phyloP scores from a whole-genome alignment of 1,140 invertebrate genomes.

The Aphaenogaster ashmeadi region DNA sequence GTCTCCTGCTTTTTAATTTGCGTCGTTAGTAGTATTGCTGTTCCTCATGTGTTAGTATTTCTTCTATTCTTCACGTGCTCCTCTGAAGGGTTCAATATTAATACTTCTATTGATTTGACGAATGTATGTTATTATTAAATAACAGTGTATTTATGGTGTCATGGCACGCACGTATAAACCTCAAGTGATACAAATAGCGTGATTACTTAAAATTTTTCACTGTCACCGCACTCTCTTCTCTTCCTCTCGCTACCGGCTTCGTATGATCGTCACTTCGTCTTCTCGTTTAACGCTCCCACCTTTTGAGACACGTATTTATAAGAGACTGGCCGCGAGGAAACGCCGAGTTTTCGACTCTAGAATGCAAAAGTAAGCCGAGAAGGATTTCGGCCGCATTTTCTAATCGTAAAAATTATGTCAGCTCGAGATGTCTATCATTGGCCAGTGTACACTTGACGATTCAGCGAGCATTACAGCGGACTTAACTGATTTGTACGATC shows the following conservation, averaged over 20 bases:
- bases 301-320: conserved; percentile 16
- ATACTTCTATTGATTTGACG: neutral
- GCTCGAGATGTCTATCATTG: conserved; percentile 11
- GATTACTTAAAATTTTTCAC: conserved; percentile 25
- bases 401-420: conserved; percentile 12
- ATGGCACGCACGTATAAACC: neutral
- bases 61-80: neutral
- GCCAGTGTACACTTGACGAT: neutral
- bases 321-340: neutral
- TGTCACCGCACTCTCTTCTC: neutral
- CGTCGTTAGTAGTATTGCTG: neutral
- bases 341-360: neutral
- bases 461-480: conserved; percentile 24
- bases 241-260: neutral
- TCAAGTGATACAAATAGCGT: neutral
- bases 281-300: neutral
- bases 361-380: conserved; percentile 5
- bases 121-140: neutral
- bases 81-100: neutral
- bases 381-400: conserved; percentile 14
- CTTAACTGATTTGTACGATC: conserved; percentile 35
- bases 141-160: neutral
- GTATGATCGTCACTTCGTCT: neutral
- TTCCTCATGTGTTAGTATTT: neutral
- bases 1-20: neutral